A percentile compares a stretch with the other conserved stretches of the same genome.
phyloP scores from a whole-genome alignment of 2,113 vertebrate species.

The Dicentrarchus labrax region DNA sequence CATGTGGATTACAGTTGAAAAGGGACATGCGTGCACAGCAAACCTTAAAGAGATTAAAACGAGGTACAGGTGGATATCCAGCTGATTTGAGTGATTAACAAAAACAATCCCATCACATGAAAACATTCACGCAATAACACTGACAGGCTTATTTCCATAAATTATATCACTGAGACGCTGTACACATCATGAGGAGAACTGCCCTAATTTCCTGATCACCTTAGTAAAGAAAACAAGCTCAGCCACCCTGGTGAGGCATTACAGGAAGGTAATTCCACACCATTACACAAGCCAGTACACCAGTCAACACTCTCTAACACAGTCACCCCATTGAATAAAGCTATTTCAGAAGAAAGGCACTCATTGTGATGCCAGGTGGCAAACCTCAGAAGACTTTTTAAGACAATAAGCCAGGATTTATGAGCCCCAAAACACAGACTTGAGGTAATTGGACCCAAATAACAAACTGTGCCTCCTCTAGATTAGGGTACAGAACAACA shows the following conservation, averaged over 20 bases:
- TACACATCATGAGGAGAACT: slow-evolving; percentile 15
- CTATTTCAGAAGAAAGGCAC: slow-evolving; percentile 64
- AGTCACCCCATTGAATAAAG: slow-evolving; percentile 47
- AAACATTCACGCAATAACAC: not conserved
- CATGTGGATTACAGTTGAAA: slow-evolving; percentile 27
- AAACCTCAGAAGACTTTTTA: slow-evolving; percentile 76
- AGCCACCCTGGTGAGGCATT: slow-evolving; percentile 26
- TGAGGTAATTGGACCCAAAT: slow-evolving; percentile 41
- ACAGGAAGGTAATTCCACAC: slow-evolving; percentile 43
- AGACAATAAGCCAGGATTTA: slow-evolving; percentile 78
- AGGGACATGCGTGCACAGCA: slow-evolving; percentile 8
- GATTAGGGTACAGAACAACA: slow-evolving; percentile 33
- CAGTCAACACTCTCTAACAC: slow-evolving; percentile 24
- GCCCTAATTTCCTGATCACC: slow-evolving; percentile 41
- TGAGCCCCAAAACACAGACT: slow-evolving; percentile 55
- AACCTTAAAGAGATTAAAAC: slow-evolving; percentile 25
- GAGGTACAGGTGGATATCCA: not conserved
- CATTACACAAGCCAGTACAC: slow-evolving; percentile 51
- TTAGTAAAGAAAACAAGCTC: slow-evolving; percentile 53
- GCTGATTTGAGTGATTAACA: not conserved
- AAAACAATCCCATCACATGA: not conserved
- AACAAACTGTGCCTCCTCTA: slow-evolving; percentile 34
- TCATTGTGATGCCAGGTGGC: slow-evolving; percentile 74
- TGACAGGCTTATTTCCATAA: slow-evolving; percentile 4
- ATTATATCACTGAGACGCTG: not conserved